Evolutionary conservation across 2,797 vertebrate species (phyloP), one percentile per base, ranked within the genome.

Genomic region (Rhinogobio ventralis): DNA sequence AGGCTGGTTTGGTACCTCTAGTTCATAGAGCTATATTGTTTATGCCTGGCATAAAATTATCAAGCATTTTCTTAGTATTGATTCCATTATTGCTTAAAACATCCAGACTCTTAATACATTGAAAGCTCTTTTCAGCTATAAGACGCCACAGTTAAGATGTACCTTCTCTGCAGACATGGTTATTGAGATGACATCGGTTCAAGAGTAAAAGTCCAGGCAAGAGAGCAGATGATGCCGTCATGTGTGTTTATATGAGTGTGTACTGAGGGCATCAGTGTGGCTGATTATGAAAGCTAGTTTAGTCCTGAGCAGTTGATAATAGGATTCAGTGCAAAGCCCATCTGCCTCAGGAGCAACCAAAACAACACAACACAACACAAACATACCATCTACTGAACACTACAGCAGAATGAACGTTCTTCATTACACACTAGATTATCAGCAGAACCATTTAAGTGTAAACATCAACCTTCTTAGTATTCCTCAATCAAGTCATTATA

Each of bases 141-240:
- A 39, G 46, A 53, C n/a, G n/a, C 1, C 5, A 53, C 72, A 53
- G 39, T 20, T 76, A 36, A 57, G 39, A 60, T 62, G 36, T 89
- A 89, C 89, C 89, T 90, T 90, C 64, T 89, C 87, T 82, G 87
- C 74, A 64, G 89, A 88, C 90, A 91, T 91, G 62, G 82, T 64
- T 76, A 81, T 46, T 46, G 62, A 25, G 46, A 57, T 55, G 51
- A 67, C 53, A 73, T 81, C 68, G 30, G 79, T 55, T 82, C 30
- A 69, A 55, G 0, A 17, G 60, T 67, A 67, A 78, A 78, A 23
- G 46, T 67, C 79, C 85, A 71, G 39, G 15, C 11, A 55, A 67
- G 11, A 74, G 39, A 75, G 36, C 36, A 49, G 49, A 20, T 25
- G 39, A 46, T 57, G 9, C 28, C 55, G 64, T 45, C 45, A 39